Percentiles rank a stretch among this genome's conserved stretches.
phyloP scores from a whole-genome alignment of 2,113 vertebrate species.

The Neoarius graeffei region DNA sequence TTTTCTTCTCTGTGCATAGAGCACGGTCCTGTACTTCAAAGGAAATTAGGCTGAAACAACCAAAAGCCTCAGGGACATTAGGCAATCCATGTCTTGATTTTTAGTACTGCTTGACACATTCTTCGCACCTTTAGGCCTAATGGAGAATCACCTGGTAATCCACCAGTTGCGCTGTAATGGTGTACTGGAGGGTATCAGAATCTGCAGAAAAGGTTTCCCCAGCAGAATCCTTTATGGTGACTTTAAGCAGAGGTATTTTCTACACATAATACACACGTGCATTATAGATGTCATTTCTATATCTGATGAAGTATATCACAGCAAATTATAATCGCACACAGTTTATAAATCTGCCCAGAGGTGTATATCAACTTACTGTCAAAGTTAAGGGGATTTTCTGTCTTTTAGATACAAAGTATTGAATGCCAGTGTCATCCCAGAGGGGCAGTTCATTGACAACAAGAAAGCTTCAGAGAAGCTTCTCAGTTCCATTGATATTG shows the following conservation, averaged over 20 bases:
- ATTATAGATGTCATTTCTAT: background rate
- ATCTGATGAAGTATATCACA: background rate
- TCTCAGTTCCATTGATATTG: conserved; percentile 50
- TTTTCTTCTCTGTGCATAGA: background rate
- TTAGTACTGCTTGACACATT: background rate
- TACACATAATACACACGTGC: background rate
- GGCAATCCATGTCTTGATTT: background rate
- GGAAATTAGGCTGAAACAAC: background rate
- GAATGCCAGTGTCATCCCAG: conserved; percentile 56
- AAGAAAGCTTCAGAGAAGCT: conserved; percentile 57
- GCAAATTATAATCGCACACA: background rate
- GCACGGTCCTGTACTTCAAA: conserved; percentile 3
- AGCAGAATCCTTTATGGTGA: conserved; percentile 90
- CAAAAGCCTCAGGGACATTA: background rate
- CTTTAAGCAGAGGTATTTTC: conserved; percentile 84
- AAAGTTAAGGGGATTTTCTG: conserved; percentile 2
- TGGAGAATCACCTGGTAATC: conserved; percentile 90
- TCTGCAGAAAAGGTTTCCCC: conserved; percentile 93
- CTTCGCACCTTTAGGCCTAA: conserved; percentile 72
- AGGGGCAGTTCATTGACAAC: conserved; percentile 55
- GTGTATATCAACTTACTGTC: background rate
- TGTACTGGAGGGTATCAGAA: conserved; percentile 90
- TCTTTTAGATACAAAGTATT: conserved; percentile 60
- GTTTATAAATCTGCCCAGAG: background rate
- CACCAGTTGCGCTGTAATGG: conserved; percentile 89